Percentiles rank a stretch among this genome's conserved stretches.
phyloP scores from a whole-genome alignment of 2,888 invertebrate species.

The Drosophila cracens region DNA sequence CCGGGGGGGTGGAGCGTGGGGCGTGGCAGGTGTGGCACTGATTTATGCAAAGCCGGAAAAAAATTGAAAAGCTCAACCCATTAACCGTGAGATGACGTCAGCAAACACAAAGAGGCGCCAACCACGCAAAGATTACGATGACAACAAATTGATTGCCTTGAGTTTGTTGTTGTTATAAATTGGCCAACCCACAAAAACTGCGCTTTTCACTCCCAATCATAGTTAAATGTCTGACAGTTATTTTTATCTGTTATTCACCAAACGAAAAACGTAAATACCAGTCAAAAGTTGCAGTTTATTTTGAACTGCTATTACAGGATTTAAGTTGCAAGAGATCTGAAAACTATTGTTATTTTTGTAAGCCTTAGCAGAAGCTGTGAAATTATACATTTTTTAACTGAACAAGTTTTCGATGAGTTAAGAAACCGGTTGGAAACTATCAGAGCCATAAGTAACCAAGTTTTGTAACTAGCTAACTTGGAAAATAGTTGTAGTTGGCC shows the following conservation, averaged over 20 bases:
- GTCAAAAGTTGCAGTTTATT: not conserved
- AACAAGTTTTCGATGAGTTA: not conserved
- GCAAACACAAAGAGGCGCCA: not conserved
- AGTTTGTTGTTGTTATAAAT: not conserved
- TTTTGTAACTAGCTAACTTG: not conserved
- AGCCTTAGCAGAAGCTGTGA: not conserved
- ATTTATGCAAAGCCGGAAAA: constrained; percentile 63
- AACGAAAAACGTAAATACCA: not conserved
- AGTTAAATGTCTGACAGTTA: not conserved
- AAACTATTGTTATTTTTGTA: not conserved
- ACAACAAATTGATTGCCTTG: constrained; percentile 43
- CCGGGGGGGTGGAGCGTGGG: not conserved
- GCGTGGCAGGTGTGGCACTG: constrained; percentile 48
- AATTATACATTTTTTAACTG: not conserved
- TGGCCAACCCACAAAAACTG: not conserved
- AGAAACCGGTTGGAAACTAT: not conserved
- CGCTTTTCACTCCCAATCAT: constrained; percentile 1
- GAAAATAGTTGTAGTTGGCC: constrained; percentile 2
- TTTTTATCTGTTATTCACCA: not conserved
- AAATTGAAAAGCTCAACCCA: constrained; percentile 19
- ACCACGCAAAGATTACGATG: constrained; percentile 4
- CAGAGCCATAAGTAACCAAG: not conserved
- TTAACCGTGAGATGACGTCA: constrained; percentile 40
- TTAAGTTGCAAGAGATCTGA: not conserved
- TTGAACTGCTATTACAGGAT: not conserved